phyloP scores from a whole-genome alignment of 2,113 vertebrate species.

The Panthera leo region DNA sequence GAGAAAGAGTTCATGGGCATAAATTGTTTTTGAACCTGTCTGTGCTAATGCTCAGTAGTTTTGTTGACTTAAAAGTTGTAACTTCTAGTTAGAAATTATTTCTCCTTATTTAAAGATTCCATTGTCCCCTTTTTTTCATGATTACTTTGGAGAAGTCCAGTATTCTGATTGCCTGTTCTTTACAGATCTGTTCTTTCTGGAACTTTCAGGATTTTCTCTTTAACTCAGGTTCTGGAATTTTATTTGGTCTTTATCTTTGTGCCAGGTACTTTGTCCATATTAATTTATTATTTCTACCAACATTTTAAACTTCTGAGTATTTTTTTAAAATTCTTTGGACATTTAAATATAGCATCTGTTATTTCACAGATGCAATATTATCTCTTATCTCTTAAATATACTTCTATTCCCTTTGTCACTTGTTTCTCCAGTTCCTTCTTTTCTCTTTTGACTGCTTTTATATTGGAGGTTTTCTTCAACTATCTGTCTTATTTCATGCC shows the following conservation, averaged over 20 bases:
- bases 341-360: neutral
- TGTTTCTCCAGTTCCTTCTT: neutral
- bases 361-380: neutral
- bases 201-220: neutral
- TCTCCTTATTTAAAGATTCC: neutral
- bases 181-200: neutral
- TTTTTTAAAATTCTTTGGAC: neutral
- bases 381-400: neutral
- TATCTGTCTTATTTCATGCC: neutral
- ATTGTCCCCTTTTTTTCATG: neutral
- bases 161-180: neutral
- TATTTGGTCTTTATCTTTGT: neutral
- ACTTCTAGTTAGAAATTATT: neutral
- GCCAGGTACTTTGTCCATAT: neutral
- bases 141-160: neutral
- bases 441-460: neutral
- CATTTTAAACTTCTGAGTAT: neutral
- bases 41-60: neutral
- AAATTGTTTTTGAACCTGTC: neutral
- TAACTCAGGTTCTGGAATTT: neutral
- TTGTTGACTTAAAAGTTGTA: neutral
- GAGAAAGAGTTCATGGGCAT: neutral
- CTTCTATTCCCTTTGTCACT: neutral
- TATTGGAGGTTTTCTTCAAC: neutral
- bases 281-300: neutral